Conservation (phyloP, 2,888 invertebrate species). For the Arctia plantaginis region DNA sequence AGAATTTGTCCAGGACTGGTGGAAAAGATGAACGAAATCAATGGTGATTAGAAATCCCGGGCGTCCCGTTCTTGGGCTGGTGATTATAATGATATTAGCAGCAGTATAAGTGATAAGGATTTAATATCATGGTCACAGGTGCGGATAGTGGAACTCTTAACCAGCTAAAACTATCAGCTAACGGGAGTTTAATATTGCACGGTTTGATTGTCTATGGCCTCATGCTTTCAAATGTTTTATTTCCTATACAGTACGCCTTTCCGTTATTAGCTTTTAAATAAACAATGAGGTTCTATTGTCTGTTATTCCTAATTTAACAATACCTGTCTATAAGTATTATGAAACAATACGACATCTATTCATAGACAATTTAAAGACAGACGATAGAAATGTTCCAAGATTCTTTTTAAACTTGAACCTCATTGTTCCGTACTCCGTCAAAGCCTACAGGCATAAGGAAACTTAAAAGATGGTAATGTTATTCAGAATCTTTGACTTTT, state of each 20-base stretch:
- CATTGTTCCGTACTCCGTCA: conserved; percentile 16
- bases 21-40: no score
- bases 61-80: no score
- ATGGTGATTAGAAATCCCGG: no score
- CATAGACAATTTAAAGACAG: neutral
- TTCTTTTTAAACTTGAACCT: neutral
- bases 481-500: conserved; percentile 29
- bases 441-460: conserved; percentile 15
- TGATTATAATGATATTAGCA: no score
- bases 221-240: neutral
- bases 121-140: no score
- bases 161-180: neutral
- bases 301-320: neutral
- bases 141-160: no score
- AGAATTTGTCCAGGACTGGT: no score
- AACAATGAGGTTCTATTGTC: neutral
- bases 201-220: neutral
- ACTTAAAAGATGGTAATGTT: conserved; percentile 41
- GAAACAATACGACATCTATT: neutral
- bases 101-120: no score
- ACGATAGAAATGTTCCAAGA: neutral
- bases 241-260: neutral
- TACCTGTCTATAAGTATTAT: neutral
- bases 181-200: neutral
- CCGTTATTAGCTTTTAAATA: neutral